A percentile compares a stretch with the other conserved stretches of the same genome.
Conservation (phyloP, 64 coral and sea anemone species). For the Catalaphyllia jardinei region DNA sequence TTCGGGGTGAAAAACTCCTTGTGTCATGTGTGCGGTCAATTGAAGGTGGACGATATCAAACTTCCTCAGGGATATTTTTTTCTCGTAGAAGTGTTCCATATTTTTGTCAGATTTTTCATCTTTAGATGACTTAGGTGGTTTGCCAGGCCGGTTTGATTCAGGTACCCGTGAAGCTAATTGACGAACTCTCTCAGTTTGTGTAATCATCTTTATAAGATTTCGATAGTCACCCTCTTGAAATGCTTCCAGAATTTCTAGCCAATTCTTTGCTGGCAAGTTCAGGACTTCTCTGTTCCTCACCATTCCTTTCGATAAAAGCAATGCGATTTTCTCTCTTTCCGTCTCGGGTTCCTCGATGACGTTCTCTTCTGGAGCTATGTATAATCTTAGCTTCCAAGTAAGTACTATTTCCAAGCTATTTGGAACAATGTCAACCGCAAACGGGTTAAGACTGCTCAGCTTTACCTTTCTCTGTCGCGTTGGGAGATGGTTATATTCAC, state of each 20-base stretch:
- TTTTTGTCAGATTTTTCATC: not conserved
- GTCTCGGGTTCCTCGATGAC: not conserved
- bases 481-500: not conserved
- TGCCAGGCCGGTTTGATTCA: not conserved
- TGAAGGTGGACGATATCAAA: constrained; percentile 62
- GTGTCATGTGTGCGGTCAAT: constrained; percentile 33
- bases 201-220: not conserved
- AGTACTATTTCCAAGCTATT: not conserved
- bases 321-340: not conserved
- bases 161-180: not conserved
- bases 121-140: not conserved
- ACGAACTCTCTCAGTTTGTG: not conserved
- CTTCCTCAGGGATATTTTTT: constrained; percentile 32
- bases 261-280: not conserved
- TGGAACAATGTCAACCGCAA: too few species aligned
- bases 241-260: not conserved
- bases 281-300: not conserved
- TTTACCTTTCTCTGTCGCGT: constrained; percentile 43
- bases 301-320: not conserved
- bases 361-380: not conserved
- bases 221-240: not conserved
- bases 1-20: constrained; percentile 51
- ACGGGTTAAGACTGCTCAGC: constrained; percentile 10
- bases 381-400: constrained; percentile 21
- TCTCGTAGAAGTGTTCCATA: constrained; percentile 34